Evolutionary conservation across 2,888 invertebrate genomes (phyloP).

Genomic region (Eupithecia centaureata): DNA sequence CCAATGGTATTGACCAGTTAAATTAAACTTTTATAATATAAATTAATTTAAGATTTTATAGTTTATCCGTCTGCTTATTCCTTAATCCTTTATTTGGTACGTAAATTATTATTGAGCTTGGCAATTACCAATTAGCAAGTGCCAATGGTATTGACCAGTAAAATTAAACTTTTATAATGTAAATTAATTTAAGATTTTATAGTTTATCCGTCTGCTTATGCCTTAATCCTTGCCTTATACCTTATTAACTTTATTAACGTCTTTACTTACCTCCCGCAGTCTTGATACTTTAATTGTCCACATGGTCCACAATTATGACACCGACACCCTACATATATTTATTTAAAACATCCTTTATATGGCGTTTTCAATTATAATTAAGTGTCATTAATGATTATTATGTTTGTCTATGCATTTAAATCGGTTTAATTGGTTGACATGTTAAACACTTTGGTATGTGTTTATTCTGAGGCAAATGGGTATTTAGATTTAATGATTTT

Average conservation of each 20-base stretch:
- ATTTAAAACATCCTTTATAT: constrained; percentile 10
- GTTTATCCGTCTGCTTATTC: constrained; percentile 1
- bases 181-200: not conserved
- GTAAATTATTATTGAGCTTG: no score
- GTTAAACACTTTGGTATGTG: not conserved
- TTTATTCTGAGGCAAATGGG: not conserved
- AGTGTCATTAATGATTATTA: constrained; percentile 12
- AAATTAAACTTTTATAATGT: no score
- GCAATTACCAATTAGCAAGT: not conserved
- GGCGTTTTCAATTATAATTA: not conserved
- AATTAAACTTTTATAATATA: no score
- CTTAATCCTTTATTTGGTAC: no score
- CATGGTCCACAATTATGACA: constrained; percentile 10
- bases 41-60: not conserved
- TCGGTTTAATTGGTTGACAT: constrained; percentile 13
- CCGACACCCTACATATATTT: constrained; percentile 13
- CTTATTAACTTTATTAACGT: not conserved
- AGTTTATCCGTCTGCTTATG: constrained; percentile 1
- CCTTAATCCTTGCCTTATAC: no score
- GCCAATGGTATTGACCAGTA: not conserved
- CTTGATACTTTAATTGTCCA: not conserved
- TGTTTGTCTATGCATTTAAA: constrained; percentile 36
- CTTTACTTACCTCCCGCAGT: constrained; percentile 16
- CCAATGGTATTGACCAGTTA: not conserved
- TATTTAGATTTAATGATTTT: not conserved